These are phyloP conservation scores for Luscinia megarhynchos DNA, from an alignment of 2,797 vertebrate genomes.

Conservation along the genomic window DNA sequence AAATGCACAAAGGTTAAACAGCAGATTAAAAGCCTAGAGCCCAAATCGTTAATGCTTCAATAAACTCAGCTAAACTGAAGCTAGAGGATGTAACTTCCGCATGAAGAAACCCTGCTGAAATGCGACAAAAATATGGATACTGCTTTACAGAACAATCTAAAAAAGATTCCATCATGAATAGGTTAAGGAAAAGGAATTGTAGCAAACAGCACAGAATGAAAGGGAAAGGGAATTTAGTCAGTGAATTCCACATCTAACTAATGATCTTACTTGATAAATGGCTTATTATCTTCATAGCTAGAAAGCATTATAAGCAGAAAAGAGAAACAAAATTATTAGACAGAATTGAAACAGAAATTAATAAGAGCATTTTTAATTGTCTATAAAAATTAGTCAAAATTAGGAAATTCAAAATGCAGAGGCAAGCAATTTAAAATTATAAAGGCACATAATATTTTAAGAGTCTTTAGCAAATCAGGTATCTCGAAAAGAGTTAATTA, in stretches of 20 bases:
- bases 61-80: conserved; percentile 74
- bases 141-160: conserved; percentile 74
- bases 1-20: conserved; percentile 80
- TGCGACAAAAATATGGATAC: conserved; percentile 76
- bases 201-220: conserved; percentile 81
- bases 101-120: conserved; percentile 78
- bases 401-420: conserved; percentile 83
- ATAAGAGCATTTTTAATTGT: conserved; percentile 83
- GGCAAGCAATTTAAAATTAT: conserved; percentile 82
- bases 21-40: conserved; percentile 77
- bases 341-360: conserved; percentile 87
- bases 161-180: conserved; percentile 78
- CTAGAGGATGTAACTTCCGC: conserved; percentile 71
- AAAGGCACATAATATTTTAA: conserved; percentile 78
- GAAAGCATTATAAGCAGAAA: conserved; percentile 98
- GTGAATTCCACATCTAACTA: conserved; percentile 91
- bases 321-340: conserved; percentile 99
- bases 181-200: conserved; percentile 78
- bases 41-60: conserved; percentile 70
- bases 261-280: conserved; percentile 99
- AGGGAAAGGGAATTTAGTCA: conserved; percentile 78
- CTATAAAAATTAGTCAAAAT: conserved; percentile 81
- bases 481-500: conserved; percentile 76
- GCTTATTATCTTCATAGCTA: conserved; percentile 99
- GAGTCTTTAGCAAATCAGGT: conserved; percentile 78